Percentiles rank a stretch among this genome's conserved stretches.
Evolutionary conservation across 1,140 invertebrate genomes (phyloP).

Genomic region (Brachionus rubens): DNA sequence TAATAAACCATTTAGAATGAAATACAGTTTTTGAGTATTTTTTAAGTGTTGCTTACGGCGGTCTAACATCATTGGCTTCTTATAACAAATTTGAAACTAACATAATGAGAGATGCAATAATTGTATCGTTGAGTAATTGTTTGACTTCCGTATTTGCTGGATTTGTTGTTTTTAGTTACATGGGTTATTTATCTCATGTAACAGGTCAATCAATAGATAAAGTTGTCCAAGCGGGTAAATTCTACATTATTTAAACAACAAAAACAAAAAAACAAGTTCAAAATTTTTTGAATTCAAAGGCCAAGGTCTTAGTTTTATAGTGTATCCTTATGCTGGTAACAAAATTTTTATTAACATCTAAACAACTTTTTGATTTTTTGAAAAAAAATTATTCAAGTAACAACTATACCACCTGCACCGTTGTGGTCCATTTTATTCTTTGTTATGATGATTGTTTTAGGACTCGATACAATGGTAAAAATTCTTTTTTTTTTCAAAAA

Average conservation of each 20-base stretch:
- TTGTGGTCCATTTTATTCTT: conserved; percentile 49
- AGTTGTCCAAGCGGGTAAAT: conserved; percentile 51
- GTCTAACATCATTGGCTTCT: conserved; percentile 34
- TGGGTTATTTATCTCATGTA: conserved; percentile 67
- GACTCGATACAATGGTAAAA: conserved; percentile 49
- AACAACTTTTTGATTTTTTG: no score
- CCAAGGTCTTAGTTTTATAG: conserved; percentile 48
- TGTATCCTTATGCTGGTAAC: conserved; percentile 48
- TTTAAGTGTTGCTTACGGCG: conserved; percentile 39
- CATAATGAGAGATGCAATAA: conserved; percentile 43
- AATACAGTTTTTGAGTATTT: background rate
- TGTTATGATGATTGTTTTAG: conserved; percentile 49
- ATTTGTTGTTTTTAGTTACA: conserved; percentile 93
- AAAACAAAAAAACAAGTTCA: no score
- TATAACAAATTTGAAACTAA: conserved; percentile 43
- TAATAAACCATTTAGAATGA: background rate
- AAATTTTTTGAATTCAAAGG: background rate
- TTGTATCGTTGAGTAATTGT: conserved; percentile 35
- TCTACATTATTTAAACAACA: conserved; percentile 21
- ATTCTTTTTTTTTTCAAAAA: background rate
- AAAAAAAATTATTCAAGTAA: conserved; percentile 19
- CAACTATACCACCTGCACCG: conserved; percentile 47
- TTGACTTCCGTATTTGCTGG: conserved; percentile 54
- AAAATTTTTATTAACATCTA: conserved; percentile 64
- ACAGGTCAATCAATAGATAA: conserved; percentile 53